These are phyloP conservation scores for Chaetodon trifascialis DNA, from an alignment of 2,113 vertebrate species.

Conservation along the genomic window DNA sequence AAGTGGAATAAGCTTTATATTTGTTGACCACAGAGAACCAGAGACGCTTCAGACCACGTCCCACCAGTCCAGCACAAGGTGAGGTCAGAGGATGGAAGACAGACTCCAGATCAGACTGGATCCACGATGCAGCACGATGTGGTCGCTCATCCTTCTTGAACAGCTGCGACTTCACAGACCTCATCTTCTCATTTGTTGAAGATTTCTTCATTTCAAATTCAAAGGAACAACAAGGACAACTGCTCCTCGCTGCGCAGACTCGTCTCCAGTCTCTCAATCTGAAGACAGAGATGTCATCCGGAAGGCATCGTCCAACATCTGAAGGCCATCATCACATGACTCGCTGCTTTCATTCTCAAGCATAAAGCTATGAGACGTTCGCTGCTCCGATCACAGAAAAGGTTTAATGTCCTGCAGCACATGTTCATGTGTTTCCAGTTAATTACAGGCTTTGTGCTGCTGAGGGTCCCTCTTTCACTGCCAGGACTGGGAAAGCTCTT, in stretches of 20 bases:
- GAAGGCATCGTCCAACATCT: background rate
- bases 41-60: background rate
- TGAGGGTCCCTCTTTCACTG: too few species aligned
- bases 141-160: background rate
- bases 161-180: too few species aligned
- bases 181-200: too few species aligned
- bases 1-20: conserved; percentile 1
- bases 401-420: background rate
- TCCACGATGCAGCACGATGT: background rate
- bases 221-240: too few species aligned
- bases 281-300: too few species aligned
- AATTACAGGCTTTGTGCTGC: too few species aligned
- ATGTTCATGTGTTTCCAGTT: too few species aligned
- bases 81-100: background rate
- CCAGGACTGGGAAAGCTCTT: too few species aligned
- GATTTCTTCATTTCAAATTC: too few species aligned
- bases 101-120: background rate
- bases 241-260: too few species aligned
- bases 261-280: too few species aligned
- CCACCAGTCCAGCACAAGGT: background rate
- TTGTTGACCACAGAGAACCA: background rate
- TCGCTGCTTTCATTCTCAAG: background rate
- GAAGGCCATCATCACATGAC: background rate
- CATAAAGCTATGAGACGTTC: background rate
- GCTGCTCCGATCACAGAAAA: background rate